Evolutionary conservation across 2,797 vertebrate species (phyloP), one percentile per base, ranked within the genome.

Genomic region (Centroberyx gerrardi): DNA sequence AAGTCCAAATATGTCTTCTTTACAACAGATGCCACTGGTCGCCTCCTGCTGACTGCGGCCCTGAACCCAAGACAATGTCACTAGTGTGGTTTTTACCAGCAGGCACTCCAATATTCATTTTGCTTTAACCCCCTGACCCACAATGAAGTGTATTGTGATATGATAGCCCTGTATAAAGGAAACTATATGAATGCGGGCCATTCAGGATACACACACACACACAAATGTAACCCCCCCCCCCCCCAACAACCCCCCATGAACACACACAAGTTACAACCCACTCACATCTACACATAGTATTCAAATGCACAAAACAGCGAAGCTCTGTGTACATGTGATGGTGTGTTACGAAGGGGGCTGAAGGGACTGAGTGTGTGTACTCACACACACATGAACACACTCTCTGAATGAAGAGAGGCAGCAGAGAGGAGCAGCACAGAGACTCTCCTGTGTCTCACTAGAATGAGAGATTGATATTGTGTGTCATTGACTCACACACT

Each of bases 101-200:
- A 18, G 0, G 28, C 42, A 66, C 63, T 54, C 48, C 53, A 28
- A 48, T 69, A 18, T 84, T 81, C 44, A 63, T 80, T 49, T 62
- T 10, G 60, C 73, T 85, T 55, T 72, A 81, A 82, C 86, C 84
- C 80, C 81, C 82, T 89, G 80, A 87, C 56, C 78, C 63, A 89
- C 81, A 91, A 66, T 85, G 71, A 65, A 54, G 31, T 60, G 70
- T 78, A 80, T 76, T 89, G 83, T 88, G 83, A 87, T 83, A 80
- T 79, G 72, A 87, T 89, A 52, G 59, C 48, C 62, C 60, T 38
- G 53, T 68, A 79, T 78, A 46, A 51, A 78, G n/a, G 64, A 18
- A 70, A 59, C 42, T 48, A n/a, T 28, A 38, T 87, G 80, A 90
- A 87, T 84, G 76, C 33, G 17, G 42, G 13, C 60, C 60, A 65